These are phyloP conservation scores for Campopleginae sp. DNA, from an alignment of 2,888 invertebrate genomes.

Conservation along the genomic window DNA sequence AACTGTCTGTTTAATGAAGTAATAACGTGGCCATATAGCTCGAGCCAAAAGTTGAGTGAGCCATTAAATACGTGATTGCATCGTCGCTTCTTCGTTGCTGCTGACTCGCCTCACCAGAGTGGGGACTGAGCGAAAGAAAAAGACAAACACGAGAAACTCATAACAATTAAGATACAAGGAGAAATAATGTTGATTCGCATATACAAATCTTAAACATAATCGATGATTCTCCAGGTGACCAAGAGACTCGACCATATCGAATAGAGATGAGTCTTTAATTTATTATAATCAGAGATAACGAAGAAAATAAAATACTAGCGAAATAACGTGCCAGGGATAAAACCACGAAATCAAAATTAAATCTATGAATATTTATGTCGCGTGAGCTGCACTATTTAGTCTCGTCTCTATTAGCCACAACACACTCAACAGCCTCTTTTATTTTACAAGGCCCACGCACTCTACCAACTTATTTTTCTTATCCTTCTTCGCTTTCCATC, in stretches of 20 bases:
- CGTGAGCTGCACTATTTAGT: constrained; percentile 66
- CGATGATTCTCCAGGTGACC: constrained; percentile 34
- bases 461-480: not conserved
- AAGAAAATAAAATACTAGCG: not conserved
- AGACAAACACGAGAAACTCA: constrained; percentile 68
- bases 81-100: constrained; percentile 31
- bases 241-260: not conserved
- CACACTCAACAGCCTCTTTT: constrained; percentile 27
- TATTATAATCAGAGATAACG: constrained; percentile 30
- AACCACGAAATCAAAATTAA: constrained; percentile 41
- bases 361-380: constrained; percentile 71
- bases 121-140: constrained; percentile 13
- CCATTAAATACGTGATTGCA: constrained; percentile 63
- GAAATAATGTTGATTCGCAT: not conserved
- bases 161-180: constrained; percentile 69
- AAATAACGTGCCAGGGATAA: constrained; percentile 15
- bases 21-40: constrained; percentile 50
- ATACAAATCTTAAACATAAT: constrained; percentile 19
- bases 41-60: constrained; percentile 61
- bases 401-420: constrained; percentile 49
- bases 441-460: constrained; percentile 30
- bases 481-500: not conserved
- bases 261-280: constrained; percentile 22
- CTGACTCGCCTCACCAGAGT: not conserved
- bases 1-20: constrained; percentile 49